Conservation (phyloP, 2,888 invertebrate genomes). For the Acrobasis suavella region DNA sequence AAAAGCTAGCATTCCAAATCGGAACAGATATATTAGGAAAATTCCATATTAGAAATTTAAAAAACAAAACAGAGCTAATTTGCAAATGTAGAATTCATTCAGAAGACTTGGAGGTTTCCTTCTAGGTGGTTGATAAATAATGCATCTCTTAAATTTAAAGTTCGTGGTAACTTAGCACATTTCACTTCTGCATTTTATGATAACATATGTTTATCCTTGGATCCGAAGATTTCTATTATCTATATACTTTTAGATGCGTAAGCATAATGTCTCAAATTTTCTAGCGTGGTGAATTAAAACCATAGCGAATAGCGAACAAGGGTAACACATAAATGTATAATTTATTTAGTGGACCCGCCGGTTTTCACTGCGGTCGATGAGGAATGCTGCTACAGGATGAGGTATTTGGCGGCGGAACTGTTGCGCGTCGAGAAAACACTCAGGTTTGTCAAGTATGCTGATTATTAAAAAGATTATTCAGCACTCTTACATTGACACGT, state of each 20-base stretch:
- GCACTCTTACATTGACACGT: background rate
- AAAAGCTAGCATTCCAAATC: too few relatives aligned
- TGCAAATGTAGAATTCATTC: too few relatives aligned
- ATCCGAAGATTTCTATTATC: too few relatives aligned
- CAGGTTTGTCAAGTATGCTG: constrained; percentile 44
- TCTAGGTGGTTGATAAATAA: too few relatives aligned
- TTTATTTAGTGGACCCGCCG: constrained; percentile 38
- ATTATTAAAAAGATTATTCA: background rate
- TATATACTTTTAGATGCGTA: too few relatives aligned
- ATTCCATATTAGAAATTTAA: too few relatives aligned
- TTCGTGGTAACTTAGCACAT: too few relatives aligned
- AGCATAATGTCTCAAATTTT: background rate
- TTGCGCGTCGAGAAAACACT: constrained; percentile 57
- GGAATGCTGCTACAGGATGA: constrained; percentile 63
- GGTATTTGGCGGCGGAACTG: constrained; percentile 57
- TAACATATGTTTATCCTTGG: too few relatives aligned
- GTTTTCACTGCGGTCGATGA: constrained; percentile 45
- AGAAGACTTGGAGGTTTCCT: too few relatives aligned
- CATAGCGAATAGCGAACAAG: background rate
- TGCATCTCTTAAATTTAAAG: too few relatives aligned
- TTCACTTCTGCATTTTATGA: too few relatives aligned
- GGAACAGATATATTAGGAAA: too few relatives aligned
- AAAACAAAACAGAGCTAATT: background rate
- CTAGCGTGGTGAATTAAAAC: background rate
- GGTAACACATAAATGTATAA: constrained; percentile 20